phyloP scores from a whole-genome alignment of 2,888 invertebrate genomes.

The Eristalinus aeneus region DNA sequence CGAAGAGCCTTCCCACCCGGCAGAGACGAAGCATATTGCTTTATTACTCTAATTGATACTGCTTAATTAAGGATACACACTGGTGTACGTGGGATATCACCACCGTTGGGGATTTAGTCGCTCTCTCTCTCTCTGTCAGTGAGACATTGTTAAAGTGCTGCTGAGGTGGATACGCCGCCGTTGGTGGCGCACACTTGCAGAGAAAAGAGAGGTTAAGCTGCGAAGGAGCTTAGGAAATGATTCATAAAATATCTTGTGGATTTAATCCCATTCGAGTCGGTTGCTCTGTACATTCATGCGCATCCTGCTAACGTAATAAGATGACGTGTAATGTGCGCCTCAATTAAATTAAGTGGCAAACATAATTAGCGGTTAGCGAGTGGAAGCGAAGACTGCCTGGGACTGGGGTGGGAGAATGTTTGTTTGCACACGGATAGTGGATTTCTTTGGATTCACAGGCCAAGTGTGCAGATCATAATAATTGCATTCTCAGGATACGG shows the following conservation, averaged over 20 bases:
- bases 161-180: constrained; percentile 48
- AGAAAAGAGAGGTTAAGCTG: constrained; percentile 44
- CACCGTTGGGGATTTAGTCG: constrained; percentile 68
- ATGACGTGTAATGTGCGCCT: constrained; percentile 71
- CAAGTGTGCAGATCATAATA: not conserved
- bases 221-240: constrained; percentile 67
- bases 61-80: constrained; percentile 69
- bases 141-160: constrained; percentile 41
- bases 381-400: not conserved
- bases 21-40: constrained; percentile 62
- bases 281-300: constrained; percentile 40
- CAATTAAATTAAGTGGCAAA: constrained; percentile 71
- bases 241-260: constrained; percentile 71
- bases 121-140: constrained; percentile 24
- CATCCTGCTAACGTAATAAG: constrained; percentile 64
- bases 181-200: constrained; percentile 6
- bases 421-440: constrained; percentile 61
- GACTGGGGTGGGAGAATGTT: not conserved
- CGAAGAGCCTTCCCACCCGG: not conserved
- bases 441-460: constrained; percentile 12
- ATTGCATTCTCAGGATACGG: constrained; percentile 14
- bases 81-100: constrained; percentile 67
- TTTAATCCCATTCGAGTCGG: constrained; percentile 65
- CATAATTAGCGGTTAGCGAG: constrained; percentile 66
- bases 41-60: constrained; percentile 70